Conservation (phyloP, 2,888 invertebrate genomes). For the Drosophila anceps region DNA sequence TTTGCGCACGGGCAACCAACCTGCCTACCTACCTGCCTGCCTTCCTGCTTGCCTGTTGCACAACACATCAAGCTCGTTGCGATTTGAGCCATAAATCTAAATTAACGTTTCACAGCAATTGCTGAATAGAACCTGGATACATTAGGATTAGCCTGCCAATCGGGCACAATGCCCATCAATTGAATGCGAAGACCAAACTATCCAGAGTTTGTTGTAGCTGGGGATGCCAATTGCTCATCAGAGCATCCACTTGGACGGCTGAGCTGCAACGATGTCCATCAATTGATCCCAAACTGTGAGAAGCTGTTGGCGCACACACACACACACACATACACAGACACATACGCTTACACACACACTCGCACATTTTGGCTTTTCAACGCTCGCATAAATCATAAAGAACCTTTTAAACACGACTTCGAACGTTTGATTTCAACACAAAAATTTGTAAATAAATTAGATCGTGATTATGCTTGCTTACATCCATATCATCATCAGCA, state of each 20-base stretch:
- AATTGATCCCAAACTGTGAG: conserved; percentile 68
- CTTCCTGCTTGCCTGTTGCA: conserved; percentile 48
- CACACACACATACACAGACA: background rate
- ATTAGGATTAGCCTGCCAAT: conserved; percentile 13
- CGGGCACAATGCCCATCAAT: conserved; percentile 70
- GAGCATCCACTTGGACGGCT: background rate
- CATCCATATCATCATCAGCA: conserved; percentile 73
- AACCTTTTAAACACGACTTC: conserved; percentile 79
- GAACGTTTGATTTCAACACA: conserved; percentile 82
- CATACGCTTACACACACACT: no score
- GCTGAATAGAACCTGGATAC: conserved; percentile 49
- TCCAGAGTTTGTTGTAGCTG: conserved; percentile 5
- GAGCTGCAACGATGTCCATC: conserved; percentile 37
- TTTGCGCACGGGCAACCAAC: conserved; percentile 38
- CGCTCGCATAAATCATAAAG: conserved; percentile 75
- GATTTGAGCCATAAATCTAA: conserved; percentile 81
- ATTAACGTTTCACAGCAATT: conserved; percentile 70
- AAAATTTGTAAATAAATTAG: conserved; percentile 84
- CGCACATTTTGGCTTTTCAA: conserved; percentile 66
- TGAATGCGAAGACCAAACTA: conserved; percentile 14
- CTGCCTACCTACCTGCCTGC: conserved; percentile 4
- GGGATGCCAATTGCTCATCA: conserved; percentile 5
- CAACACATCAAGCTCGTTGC: conserved; percentile 78
- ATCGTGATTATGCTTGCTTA: conserved; percentile 82
- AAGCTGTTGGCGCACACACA: conserved; percentile 45